Evolutionary conservation across 2,888 invertebrate species (phyloP), one percentile per base, ranked within the genome.

Genomic region (Nebria brevicollis): DNA sequence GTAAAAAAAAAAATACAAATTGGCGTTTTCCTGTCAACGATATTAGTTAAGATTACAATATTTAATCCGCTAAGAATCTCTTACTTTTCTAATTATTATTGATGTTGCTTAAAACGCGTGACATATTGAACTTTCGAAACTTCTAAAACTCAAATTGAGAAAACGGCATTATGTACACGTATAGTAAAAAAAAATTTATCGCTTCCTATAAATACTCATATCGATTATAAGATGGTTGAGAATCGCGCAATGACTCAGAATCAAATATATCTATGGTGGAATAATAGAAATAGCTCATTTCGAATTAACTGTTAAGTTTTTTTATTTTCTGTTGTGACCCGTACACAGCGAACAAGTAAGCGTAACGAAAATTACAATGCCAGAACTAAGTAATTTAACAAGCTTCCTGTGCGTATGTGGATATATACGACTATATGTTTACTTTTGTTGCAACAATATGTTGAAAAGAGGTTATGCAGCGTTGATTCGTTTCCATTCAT

Each of bases 311-410:
- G 54, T 54, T 54, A 54, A 54, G 4, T 54, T 54, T 54, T 43
- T 54, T 54, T 34, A 34, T 54, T 54, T 54, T 54, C 54, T 54
- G 54, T 54, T 54, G 54, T 54, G 54, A 54, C 54, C 54, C 20
- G 25, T 15, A 20, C 70, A 66, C 1, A n/a, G 42, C 6, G 75
- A 80, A 42, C 80, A 80, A 80, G 80, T 72, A 80, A 75, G 80
- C 80, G 80, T 80, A 70, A 80, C 80, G 34, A 80, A 80, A 80
- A 80, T 75, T 80, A 80, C 80, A 80, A 80, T 80, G 75, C 80
- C 80, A 80, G 80, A 80, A 80, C 80, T 80, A 80, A 80, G 80
- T 80, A 80, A 80, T 80, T 75, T 80, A 80, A 80, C 75, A 26
- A 75, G 72, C 80, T 80, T 80, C 80, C 80, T 80, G 80, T 80